Base-by-base conservation (phyloP, 2,888 invertebrate genomes). In the Epinotia brunnichana region DNA sequence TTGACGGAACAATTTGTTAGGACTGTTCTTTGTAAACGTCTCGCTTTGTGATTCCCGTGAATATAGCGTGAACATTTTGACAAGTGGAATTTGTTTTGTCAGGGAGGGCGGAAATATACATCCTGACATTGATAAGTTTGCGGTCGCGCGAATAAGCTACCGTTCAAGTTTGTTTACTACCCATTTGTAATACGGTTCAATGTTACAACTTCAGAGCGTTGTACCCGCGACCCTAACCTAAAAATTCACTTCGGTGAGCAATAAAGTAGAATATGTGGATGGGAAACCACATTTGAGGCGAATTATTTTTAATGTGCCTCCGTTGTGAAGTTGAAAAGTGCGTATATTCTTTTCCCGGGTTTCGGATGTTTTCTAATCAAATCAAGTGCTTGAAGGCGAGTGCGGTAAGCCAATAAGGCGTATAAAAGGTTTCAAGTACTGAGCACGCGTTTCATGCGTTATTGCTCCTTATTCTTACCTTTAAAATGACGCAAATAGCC, bases 61-160 rank as follows among this genome's bases (percentile, higher is more conserved):
- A 87, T 87, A 84, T 85, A 86, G 88, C 89, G 90, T 88, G 88
- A 90, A 90, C 87, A 87, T 90, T 91, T 91, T 90, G 90, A 91
- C 90, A 90, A 88, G 86, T 86, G 85, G 86, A 88, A 90, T 90
- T 90, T 90, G 88, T 90, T 90, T 85, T 84, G 84, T 82, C 85
- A 86, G 84, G 67, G 83, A 82, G 83, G 83, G 83, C 81, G 79
- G 77, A 80, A 82, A 85, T 79, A 82, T 74, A 69, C 74, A 74
- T 80, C 79, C 78, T 80, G 76, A 78, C 81, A 81, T 83, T 83
- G 82, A 84, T 85, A 86, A 83, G 81, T 85, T 81, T 82, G 77
- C 80, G 77, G 78, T 77, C 78, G 76, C 64, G 79, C 72, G 82
- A 79, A 77, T 76, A 76, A 74, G 76, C 74, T 76, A 57, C 70